phyloP scores from a whole-genome alignment of 2,888 invertebrate genomes.

The Enchytraeus crypticus region DNA sequence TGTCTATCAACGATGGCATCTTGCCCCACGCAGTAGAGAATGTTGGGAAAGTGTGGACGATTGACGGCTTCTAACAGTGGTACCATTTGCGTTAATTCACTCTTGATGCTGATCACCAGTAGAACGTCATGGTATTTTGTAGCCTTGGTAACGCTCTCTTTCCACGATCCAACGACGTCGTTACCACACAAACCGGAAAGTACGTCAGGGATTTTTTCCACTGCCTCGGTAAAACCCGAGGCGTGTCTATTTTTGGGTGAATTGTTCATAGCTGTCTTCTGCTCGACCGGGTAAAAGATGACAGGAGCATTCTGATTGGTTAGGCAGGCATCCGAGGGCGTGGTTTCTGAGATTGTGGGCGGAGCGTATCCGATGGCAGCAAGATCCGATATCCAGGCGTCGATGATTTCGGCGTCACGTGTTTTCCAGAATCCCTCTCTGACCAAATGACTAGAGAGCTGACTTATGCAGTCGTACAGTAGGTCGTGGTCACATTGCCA shows the following conservation, averaged over 20 bases:
- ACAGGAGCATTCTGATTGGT: too few species aligned
- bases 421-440: conserved; percentile 15
- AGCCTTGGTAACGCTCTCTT: background rate
- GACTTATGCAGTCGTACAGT: conserved; percentile 25
- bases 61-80: conserved; percentile 17
- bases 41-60: conserved; percentile 17
- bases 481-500: conserved; percentile 26
- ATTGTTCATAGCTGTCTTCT: conserved; percentile 21
- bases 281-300: conserved; percentile 21
- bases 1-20: background rate
- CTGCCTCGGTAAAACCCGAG: conserved; percentile 1
- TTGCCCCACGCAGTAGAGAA: conserved; percentile 21
- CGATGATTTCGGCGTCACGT: conserved; percentile 21
- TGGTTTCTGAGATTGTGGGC: conserved; percentile 10
- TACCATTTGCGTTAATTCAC: conserved; percentile 3
- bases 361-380: conserved; percentile 21
- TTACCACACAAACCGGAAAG: conserved; percentile 11
- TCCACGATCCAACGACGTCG: background rate
- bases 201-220: conserved; percentile 2
- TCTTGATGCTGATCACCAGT: conserved; percentile 14
- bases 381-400: conserved; percentile 27
- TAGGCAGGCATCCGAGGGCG: too few species aligned
- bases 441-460: conserved; percentile 21
- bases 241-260: conserved; percentile 4
- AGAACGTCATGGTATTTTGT: conserved; percentile 9